Evolutionary conservation across 2,797 vertebrate genomes (phyloP), one percentile per base, ranked within the genome.

Genomic region (Galaxias olidus): DNA sequence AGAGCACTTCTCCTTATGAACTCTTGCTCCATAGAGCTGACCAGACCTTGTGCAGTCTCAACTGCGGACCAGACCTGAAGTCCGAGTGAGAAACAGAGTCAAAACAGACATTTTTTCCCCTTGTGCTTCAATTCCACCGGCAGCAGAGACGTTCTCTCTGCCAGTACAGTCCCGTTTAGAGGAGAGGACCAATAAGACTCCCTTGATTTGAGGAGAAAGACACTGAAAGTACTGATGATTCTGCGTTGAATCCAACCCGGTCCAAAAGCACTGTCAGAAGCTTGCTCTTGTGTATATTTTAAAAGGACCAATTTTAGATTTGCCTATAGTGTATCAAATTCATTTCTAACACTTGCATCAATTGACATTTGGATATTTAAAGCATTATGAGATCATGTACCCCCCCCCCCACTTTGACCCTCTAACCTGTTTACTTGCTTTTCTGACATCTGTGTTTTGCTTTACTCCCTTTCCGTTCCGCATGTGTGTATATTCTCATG

Each of bases 401-500:
- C 61, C 53, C 19, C 14, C 44, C 14, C n/a, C 71, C 81, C 78
- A 71, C 75, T 82, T 84, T 72, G 76, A 78, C 66, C 79, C 68
- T 73, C 76, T 85, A 87, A 89, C 83, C 83, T 74, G 72, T 88
- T 89, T 84, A 90, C 83, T 85, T 88, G 77, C 86, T 89, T 90
- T 66, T 81, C 69, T 91, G 84, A 87, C 84, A 86, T 87, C 87
- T 88, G 90, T 92, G 90, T 89, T 89, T 87, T 87, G 86, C 84
- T 89, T 91, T 90, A 65, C 76, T 87, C 86, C 83, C 84, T 82
- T 92, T 91, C 79, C 76, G 89, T 92, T 92, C 81, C 84, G 91
- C 90, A 89, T 91, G 92, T 91, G 89, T 95, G 92, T 94, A 95
- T 94, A 93, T 96, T 95, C 94, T 92, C 94, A 91, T 94, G 90